phyloP scores from a whole-genome alignment of 1,140 invertebrate species.

The Camponotus pennsylvanicus region DNA sequence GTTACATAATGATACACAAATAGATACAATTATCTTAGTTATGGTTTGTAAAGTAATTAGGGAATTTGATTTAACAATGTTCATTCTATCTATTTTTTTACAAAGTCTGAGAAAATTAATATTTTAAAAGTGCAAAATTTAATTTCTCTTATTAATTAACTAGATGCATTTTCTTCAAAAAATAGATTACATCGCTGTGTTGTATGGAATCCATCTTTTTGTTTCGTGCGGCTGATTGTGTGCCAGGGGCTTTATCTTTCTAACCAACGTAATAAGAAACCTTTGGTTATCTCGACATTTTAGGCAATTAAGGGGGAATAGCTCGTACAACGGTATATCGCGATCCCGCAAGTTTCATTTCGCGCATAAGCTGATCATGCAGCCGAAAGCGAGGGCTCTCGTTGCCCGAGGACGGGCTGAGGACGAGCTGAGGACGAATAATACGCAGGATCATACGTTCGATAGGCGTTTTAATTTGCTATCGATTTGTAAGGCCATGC shows the following conservation, averaged over 20 bases:
- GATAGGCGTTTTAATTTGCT: slow-evolving; percentile 72
- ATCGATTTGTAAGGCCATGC: slow-evolving; percentile 60
- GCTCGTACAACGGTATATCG: neutral
- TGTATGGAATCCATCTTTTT: neutral
- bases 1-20: neutral
- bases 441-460: slow-evolving; percentile 54
- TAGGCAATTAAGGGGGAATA: slow-evolving; percentile 23
- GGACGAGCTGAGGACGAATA: slow-evolving; percentile 21
- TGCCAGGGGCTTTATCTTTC: neutral
- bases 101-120: neutral
- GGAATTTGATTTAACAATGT: neutral
- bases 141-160: neutral
- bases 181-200: neutral
- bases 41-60: neutral
- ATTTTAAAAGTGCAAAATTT: neutral
- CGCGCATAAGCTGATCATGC: slow-evolving; percentile 38
- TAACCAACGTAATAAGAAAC: neutral
- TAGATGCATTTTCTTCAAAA: neutral
- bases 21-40: neutral
- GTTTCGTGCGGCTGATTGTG: neutral
- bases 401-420: slow-evolving; percentile 11
- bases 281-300: slow-evolving; percentile 22
- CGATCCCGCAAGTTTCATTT: neutral
- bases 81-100: neutral
- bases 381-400: slow-evolving; percentile 43